Conservation (phyloP, 2,113 vertebrate genomes). For the Carassius auratus region DNA sequence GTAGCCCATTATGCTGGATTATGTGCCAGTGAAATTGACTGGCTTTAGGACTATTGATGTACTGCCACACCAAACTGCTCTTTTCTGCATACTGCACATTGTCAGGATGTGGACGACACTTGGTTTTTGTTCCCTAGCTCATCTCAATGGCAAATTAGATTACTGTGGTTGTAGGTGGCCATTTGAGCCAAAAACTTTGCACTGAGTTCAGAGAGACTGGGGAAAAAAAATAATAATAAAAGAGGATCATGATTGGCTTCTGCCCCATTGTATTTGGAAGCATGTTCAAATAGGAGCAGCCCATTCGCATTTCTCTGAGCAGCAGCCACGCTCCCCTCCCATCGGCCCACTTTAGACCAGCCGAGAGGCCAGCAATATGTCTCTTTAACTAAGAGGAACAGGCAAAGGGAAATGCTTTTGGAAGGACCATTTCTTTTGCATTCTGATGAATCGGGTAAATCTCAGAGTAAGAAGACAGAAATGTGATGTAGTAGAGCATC, state of each 20-base stretch:
- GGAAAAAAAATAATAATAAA: constrained; percentile 4
- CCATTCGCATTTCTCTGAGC: constrained; percentile 9
- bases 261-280: constrained; percentile 36
- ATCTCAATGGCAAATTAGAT: constrained; percentile 25
- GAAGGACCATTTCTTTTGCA: constrained; percentile 45
- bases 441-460: constrained; percentile 51
- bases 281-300: constrained; percentile 26
- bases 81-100: neutral
- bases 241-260: constrained; percentile 7
- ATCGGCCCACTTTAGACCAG: constrained; percentile 51
- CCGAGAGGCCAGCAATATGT: constrained; percentile 55
- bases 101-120: neutral
- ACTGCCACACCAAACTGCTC: neutral
- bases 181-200: constrained; percentile 14
- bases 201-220: neutral
- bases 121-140: constrained; percentile 16
- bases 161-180: constrained; percentile 19
- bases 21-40: constrained; percentile 14
- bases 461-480: constrained; percentile 47
- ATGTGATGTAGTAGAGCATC: constrained; percentile 27
- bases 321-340: constrained; percentile 14
- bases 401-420: constrained; percentile 47
- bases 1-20: constrained; percentile 20
- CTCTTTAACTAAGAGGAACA: constrained; percentile 58
- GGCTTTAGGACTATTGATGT: neutral